Percentiles rank a stretch among this genome's conserved stretches.
Evolutionary conservation across 2,888 invertebrate genomes (phyloP).

Genomic region (Hypsopygia costalis): DNA sequence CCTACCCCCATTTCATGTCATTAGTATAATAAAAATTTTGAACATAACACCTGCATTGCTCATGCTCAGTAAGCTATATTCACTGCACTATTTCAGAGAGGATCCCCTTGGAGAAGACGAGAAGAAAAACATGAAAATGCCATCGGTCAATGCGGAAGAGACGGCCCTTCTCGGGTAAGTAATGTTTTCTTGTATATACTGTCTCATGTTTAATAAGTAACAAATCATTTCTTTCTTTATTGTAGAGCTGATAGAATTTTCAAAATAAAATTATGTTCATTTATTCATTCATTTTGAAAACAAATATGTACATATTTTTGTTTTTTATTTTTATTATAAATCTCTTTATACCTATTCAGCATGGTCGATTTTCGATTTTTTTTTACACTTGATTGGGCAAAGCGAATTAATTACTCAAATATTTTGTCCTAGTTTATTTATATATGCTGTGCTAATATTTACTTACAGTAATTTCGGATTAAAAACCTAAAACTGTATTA

Average conservation of each 20-base stretch:
- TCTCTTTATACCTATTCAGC: too few species aligned
- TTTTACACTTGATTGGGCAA: too few species aligned
- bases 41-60: slow-evolving; percentile 25
- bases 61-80: slow-evolving; percentile 37
- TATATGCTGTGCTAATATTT: too few species aligned
- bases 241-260: not conserved
- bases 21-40: slow-evolving; percentile 9
- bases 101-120: slow-evolving; percentile 19
- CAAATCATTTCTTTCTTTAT: not conserved
- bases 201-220: slow-evolving; percentile 4
- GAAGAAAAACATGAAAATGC: slow-evolving; percentile 80
- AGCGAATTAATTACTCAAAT: too few species aligned
- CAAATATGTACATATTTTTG: not conserved
- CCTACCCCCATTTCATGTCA: not conserved
- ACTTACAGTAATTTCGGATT: too few species aligned
- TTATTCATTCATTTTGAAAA: not conserved
- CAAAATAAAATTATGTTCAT: not conserved
- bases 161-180: slow-evolving; percentile 94
- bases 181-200: not conserved
- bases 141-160: slow-evolving; percentile 89
- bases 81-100: slow-evolving; percentile 59
- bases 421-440: too few species aligned
- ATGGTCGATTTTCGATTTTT: too few species aligned
- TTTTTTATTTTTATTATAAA: too few species aligned
- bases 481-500: too few species aligned